Evolutionary conservation across 2,113 vertebrate genomes (phyloP), one percentile per base, ranked within the genome.

Genomic region (Nanorana parkeri): DNA sequence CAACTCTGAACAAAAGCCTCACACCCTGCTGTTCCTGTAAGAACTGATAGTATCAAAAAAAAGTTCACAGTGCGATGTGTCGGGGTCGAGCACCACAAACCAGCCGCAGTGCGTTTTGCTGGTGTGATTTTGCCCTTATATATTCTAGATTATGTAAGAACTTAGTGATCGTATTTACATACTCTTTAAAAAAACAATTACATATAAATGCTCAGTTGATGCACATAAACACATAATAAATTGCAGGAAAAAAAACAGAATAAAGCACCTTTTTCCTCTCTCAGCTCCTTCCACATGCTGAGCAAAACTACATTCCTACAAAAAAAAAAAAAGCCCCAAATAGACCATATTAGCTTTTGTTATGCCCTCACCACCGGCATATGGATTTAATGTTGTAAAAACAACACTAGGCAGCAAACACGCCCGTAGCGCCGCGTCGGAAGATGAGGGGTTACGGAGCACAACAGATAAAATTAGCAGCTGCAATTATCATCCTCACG

Each of bases 401-500:
- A n/a, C 3, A 60, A 3, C 58, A 21, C 2, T 21, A 29, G 47
- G 11, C 55, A 26, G 20, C 52, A 29, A 56, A 56, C 2, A 2
- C 17, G 28, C 52, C 19, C 69, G 21, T 32, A 54, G 11, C 29
- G 24, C 24, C 24, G 47, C 26, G 60, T 47, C 60, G 24, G 61
- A 17, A 52, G 23, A 29, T 20, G 63, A 67, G 51, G 41, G 63
- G 63, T 66, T 78, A 67, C 41, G 28, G 63, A 32, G 20, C 17
- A 24, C 3, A 19, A n/a, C 66, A 21, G 36, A 74, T 66, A 66
- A 74, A 74, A 74, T 65, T 55, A 74, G 69, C 28, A 51, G 56
- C 36, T 20, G 56, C 47, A 73, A 64, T 72, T 52, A 64, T 41
- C 41, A 56, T 66, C 55, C 28, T 64, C 17, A 24, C 58, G 29